Base-by-base conservation (phyloP, 2,797 vertebrate genomes). In the Acanthis flammea region DNA sequence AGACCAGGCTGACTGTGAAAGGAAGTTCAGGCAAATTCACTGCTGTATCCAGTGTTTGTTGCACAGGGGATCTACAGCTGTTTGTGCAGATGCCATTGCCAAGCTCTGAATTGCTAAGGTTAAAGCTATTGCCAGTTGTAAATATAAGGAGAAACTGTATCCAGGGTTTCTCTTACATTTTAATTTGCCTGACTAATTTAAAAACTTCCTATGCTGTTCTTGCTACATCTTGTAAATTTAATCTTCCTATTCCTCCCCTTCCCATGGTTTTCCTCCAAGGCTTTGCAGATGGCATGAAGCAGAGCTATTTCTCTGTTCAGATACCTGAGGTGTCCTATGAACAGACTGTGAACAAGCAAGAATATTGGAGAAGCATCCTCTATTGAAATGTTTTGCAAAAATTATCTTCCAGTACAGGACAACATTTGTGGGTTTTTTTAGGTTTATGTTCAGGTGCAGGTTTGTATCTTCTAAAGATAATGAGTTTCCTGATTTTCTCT, bases 51-150 rank as follows among this genome's bases (percentile, higher is more conserved):
- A 72, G 17, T 44, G 15, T 14, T 35, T 58, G 73, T 92, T 70
- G 79, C 89, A 74, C 80, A 78, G 45, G 92, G 86, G 76, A 91
- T 6, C 75, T 71, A 70, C 65, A 94, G 76, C 77, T 92, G 79
- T 78, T 90, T 70, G 61, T 72, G 62, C 73, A 95, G 65, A 82
- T 93, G 85, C 51, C 45, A 51, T 62, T 71, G 37, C 63, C 62
- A 48, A 82, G 61, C 51, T 66, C 19, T 54, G 54, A 48, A 77
- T 57, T 80, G 16, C 14, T 71, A 19, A 65, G 66, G 16, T 51
- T 75, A 62, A 76, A 71, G 50, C 35, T 82, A 42, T 15, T 88
- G 35, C 17, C 87, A 78, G 28, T 27, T 62, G 55, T 51, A 74
- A 89, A 92, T 90, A 47, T n/a, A 90, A 60, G 19, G 67, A 80